Evolutionary conservation across 2,888 invertebrate species (phyloP), one percentile per base, ranked within the genome.

Genomic region (Drosophila kanekoi): DNA sequence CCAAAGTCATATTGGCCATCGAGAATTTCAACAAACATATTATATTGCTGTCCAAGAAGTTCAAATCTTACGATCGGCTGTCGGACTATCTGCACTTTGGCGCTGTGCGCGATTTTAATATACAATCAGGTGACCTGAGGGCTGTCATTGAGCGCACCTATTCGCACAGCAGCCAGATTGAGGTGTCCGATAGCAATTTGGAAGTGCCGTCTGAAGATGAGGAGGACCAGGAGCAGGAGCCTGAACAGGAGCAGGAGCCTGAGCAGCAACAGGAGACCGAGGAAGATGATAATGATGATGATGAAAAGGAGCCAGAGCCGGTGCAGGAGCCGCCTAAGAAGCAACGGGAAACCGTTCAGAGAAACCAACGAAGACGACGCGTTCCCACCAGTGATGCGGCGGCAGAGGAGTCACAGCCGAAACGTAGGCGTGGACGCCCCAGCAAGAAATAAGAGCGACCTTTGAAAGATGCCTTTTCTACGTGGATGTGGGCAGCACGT

Each of bases 1-100:
- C 95, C 3, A 94, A 94, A 81, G 93, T 95, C 0, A 93, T 95
- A 23, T 93, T 93, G 68, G 94, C 94, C 79, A 93, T 95, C 48
- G 95, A 95, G 90, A 94, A 93, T 74, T 95, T 95, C 75, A 93
- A 94, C 64, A 94, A 94, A 81, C 93, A 93, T 65, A 92, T 95
- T 14, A 93, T 94, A 47, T 86, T 93, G 37, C 90, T 95, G 37
- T 93, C 94, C 1, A 94, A 94, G 66, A 95, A 94, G 87, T 94
- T 94, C 1, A 93, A 93, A 71, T 94, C 94, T 0, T 93, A 93
- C 68, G 83, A 87, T 72, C 93, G 93, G 51, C 81, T 94, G 61
- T 83, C 93, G 0, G 93, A 93, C 76, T 94, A 93, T 73, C 87
- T 95, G 16, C 95, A 95, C 71, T 93, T 93, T 66, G 94, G 95